A percentile compares a stretch with the other conserved stretches of the same genome.
These are phyloP conservation scores for human (Homo sapiens) DNA, from an alignment of 2,113 vertebrate species.

Conservation along the genomic window DNA sequence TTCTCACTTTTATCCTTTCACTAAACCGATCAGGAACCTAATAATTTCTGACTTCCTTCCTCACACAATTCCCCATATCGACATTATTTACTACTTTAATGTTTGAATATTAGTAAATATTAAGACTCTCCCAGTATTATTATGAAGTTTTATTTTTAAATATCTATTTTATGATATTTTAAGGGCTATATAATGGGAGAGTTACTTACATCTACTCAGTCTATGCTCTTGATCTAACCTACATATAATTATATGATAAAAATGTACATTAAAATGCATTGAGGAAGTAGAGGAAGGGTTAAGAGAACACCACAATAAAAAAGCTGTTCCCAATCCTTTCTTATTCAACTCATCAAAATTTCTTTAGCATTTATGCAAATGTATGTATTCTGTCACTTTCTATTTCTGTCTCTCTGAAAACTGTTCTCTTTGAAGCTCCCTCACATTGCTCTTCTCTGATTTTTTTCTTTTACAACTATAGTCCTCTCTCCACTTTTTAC, in stretches of 20 bases:
- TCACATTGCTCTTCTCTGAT: not conserved
- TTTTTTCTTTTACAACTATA: not conserved
- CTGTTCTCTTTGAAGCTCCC: not conserved
- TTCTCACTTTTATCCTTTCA: not conserved
- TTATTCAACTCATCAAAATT: not conserved
- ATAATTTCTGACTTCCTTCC: not conserved
- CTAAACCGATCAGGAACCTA: not conserved
- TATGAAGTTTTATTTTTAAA: slow-evolving; percentile 6
- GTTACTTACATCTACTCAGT: not conserved
- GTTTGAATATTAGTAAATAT: not conserved
- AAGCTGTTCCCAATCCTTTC: not conserved
- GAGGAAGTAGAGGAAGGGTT: not conserved
- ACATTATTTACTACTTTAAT: not conserved
- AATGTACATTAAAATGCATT: not conserved
- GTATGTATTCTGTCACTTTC: not conserved
- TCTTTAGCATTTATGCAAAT: not conserved
- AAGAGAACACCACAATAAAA: not conserved
- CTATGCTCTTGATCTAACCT: not conserved
- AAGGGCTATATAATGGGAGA: not conserved
- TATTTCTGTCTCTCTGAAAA: not conserved
- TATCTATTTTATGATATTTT: not conserved
- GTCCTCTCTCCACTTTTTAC: not conserved
- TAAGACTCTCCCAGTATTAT: not conserved
- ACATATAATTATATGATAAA: not conserved
- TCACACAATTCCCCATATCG: not conserved